Conservation (phyloP, 2,888 invertebrate genomes). For the Parnassius apollo region DNA sequence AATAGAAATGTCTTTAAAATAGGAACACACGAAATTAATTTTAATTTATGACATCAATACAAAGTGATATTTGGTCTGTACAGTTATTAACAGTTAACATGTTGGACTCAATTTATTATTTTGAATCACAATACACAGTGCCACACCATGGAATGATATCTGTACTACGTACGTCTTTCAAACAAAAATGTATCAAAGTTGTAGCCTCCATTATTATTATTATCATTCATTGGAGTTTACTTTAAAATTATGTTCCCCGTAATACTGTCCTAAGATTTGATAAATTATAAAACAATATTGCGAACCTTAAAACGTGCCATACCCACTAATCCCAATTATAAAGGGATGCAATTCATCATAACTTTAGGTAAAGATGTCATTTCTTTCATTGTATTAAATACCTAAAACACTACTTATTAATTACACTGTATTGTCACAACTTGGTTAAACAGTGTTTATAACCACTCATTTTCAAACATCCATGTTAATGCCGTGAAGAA, state of each 20-base stretch:
- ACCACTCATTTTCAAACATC: conserved; percentile 1
- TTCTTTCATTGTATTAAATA: conserved; percentile 44
- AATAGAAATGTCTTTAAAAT: conserved; percentile 65
- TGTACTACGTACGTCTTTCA: conserved; percentile 43
- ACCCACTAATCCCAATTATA: conserved; percentile 49
- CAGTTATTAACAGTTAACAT: conserved; percentile 44
- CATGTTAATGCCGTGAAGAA: conserved; percentile 69
- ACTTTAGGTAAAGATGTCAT: conserved; percentile 71
- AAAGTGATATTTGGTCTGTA: conserved; percentile 60
- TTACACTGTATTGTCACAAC: conserved; percentile 20
- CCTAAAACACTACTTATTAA: conserved; percentile 32
- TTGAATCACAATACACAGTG: conserved; percentile 42
- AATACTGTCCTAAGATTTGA: conserved; percentile 67
- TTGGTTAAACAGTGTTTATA: conserved; percentile 5
- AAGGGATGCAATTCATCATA: conserved; percentile 48
- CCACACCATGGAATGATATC: conserved; percentile 59
- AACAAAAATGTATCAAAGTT: conserved; percentile 48
- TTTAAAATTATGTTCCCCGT: conserved; percentile 58
- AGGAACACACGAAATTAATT: conserved; percentile 66
- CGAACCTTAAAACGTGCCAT: conserved; percentile 60
- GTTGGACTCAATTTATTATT: conserved; percentile 36
- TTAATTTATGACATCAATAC: conserved; percentile 46
- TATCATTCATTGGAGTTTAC: conserved; percentile 45
- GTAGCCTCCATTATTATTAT: conserved; percentile 67
- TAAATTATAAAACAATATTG: conserved; percentile 50